Base-by-base conservation (phyloP, 2,113 vertebrate genomes). In the Ptychochromis oligacanthus region DNA sequence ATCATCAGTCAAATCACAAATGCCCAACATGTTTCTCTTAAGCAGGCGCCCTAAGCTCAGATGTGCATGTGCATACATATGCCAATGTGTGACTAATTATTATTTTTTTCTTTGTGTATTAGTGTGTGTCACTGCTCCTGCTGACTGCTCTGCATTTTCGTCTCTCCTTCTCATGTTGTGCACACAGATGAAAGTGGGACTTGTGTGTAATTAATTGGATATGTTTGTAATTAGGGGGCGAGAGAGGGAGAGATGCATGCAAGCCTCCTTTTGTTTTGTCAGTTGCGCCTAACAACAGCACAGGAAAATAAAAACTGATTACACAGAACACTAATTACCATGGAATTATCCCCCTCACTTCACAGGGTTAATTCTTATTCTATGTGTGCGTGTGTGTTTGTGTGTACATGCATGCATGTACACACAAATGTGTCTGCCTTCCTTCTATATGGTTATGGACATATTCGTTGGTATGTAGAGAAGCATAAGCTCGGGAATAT, bases 161-260 rank as follows among this genome's bases (percentile, higher is more conserved):
- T 90, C 85, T 64, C 78, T 70, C 38, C 65, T 87, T 77, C 85
- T 85, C 76, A 75, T 72, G 12, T 74, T 13, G 74, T 70, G 87
- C 87, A 75, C 87, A 52, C 90, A 76, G 89, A 93, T 91, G 89
- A 93, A 94, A 93, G 92, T 83, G 46, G 86, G 90, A 92, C 90
- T 92, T 84, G 93, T 86, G 87, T 90, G 94, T 94, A 94, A 95
- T 96, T 96, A 95, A 95, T 95, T 94, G 92, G 92, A 94, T 95
- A 93, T 95, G 95, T 96, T 95, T 94, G 94, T 95, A 96, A 96
- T 96, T 94, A 95, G 91, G 78, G 82, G 86, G 88, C 64, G 85
- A 86, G 89, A 89, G 83, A 92, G 89, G 86, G 87, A 88, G 87
- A 91, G 87, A 79, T 86, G 80, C 83, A 77, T 15, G 88, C 87